Base-by-base conservation (phyloP, 2,797 vertebrate genomes). In the Triplophysa bombifrons region DNA sequence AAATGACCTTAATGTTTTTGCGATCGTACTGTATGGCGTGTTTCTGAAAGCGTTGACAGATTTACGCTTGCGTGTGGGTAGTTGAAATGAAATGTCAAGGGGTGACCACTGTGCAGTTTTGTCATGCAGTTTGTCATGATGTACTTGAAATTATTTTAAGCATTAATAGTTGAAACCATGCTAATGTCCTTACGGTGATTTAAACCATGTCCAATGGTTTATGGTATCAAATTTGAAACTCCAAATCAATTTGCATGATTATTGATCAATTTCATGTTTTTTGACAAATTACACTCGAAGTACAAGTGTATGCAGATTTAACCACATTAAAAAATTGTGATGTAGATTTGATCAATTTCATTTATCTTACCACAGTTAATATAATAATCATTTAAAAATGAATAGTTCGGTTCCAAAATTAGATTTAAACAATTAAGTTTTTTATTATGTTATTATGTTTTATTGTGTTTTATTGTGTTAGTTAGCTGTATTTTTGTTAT, bases 21-120 rank as follows among this genome's bases (percentile, higher is more conserved):
- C 70, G 81, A 61, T 83, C 74, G 2, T n/a, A 58, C 44, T 72
- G 13, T 70, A 22, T 61, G 58, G 41, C 13, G 53, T 58, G 53
- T 53, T 46, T 20, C 11, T 61, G 64, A 22, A 22, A 30, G 19
- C 34, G 19, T 22, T 65, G 19, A 56, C 51, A 38, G 48, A 76
- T 66, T 19, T 20, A 75, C 22, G n/a, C 61, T 17, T n/a, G 4
- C n/a, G 38, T 25, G 17, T 41, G 30, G 19, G 19, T 12, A 27
- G 11, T 46, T 48, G 51, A 68, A 53, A 48, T 14, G 56, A 60
- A 72, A 44, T 27, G 50, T 16, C 10, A 56, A 64, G 10, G 6
- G 44, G 50, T 56, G 48, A 60, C 22, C 12, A 22, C 5, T 2
- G 50, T 51, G 56, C 46, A 14, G 46, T 16, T 48, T 48, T 60